Base-by-base conservation (phyloP, 2,888 invertebrate species). In the Drosophila kuntzei region DNA sequence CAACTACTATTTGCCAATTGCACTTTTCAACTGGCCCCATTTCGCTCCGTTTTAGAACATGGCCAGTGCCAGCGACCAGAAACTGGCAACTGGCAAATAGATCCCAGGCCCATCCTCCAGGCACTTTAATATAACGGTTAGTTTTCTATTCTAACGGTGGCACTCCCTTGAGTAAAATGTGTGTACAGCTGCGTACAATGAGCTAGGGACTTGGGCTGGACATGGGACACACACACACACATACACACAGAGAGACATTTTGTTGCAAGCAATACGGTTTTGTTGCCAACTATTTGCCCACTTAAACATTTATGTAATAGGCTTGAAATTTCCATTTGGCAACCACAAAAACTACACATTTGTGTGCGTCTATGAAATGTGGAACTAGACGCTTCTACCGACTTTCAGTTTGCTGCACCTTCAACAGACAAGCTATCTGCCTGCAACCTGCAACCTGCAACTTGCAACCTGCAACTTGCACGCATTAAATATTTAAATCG, bases 251-350 rank as follows among this genome's bases (percentile, higher is more conserved):
- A 39, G 36, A 65, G 39, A 12, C 5, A 65, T 25, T 66, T 29
- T 25, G 68, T 63, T 68, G 64, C 69, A 59, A 32, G 65, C 67
- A 64, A 75, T 51, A 67, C 66, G 76, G 61, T 65, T 79, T 74
- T 64, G 71, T 49, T 69, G 71, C 69, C 79, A 83, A 73, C 79
- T 80, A 81, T 76, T 80, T 73, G 69, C 63, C 68, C 83, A 83
- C 80, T 86, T 86, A 83, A 86, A 83, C 83, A 83, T 86, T 84
- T 79, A 84, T 84, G 83, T 84, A 84, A 84, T 86, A 83, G 86
- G 86, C 83, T 80, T 79, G 76, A 75, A 83, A 80, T 80, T 80
- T 83, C 77, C 79, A 85, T 84, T 83, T 83, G 62, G 44, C 61
- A 76, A 72, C 83, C 83, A 25, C 83, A 86, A 68, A 70, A 71